Conservation (phyloP, 2,888 invertebrate species). For the Eupeodes latifasciatus region DNA sequence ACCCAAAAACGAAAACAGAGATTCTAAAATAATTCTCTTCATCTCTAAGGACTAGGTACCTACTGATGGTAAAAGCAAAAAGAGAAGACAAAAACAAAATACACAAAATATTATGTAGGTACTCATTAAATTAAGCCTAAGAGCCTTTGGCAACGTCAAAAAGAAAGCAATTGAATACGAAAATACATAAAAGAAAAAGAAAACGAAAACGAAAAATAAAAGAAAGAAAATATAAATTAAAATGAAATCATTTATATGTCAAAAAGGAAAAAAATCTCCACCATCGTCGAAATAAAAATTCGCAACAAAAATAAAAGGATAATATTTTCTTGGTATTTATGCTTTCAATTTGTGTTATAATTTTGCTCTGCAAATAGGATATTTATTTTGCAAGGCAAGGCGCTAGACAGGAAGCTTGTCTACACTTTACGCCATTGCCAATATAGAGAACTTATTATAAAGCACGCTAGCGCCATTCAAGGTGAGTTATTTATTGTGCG, state of each 20-base stretch:
- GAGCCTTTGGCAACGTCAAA: slow-evolving; percentile 23
- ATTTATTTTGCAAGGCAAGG: background rate
- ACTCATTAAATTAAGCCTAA: slow-evolving; percentile 36
- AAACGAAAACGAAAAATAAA: background rate
- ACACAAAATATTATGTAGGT: background rate
- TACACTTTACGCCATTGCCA: background rate
- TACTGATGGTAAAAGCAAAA: too few relatives aligned
- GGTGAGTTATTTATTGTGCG: slow-evolving; percentile 31
- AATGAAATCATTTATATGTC: slow-evolving; percentile 44
- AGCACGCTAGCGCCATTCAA: slow-evolving; percentile 7
- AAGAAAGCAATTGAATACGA: background rate
- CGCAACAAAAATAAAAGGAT: slow-evolving; percentile 16
- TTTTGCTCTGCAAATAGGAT: slow-evolving; percentile 32
- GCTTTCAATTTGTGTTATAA: slow-evolving; percentile 58
- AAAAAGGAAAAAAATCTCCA: background rate
- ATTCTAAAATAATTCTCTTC: background rate
- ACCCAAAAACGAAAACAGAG: background rate
- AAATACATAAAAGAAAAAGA: background rate
- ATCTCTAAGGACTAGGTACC: background rate
- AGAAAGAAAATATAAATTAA: slow-evolving; percentile 12
- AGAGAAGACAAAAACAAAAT: background rate
- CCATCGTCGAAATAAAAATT: background rate
- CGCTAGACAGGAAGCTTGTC: slow-evolving; percentile 42
- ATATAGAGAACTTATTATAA: slow-evolving; percentile 6
- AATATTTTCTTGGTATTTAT: slow-evolving; percentile 45